Evolutionary conservation across 2,113 vertebrate genomes (phyloP).

Genomic region (Polyodon spathula): DNA sequence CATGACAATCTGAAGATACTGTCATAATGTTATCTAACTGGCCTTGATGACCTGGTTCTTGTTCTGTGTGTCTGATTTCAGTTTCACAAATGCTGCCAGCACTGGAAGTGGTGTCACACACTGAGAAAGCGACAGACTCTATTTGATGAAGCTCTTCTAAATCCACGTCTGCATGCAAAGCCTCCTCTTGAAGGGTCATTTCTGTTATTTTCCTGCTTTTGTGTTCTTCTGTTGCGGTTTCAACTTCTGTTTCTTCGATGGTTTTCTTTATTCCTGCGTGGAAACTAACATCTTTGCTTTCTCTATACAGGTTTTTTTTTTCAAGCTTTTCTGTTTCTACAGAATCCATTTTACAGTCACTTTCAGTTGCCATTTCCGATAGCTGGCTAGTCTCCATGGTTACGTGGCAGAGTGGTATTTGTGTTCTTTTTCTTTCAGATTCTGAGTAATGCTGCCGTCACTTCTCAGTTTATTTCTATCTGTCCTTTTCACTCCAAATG

Average conservation of each 20-base stretch:
- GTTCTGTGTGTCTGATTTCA: slow-evolving; percentile 34
- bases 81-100: slow-evolving; percentile 53
- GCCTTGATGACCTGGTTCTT: slow-evolving; percentile 33
- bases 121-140: slow-evolving; percentile 48
- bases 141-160: slow-evolving; percentile 49
- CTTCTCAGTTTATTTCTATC: slow-evolving; percentile 44
- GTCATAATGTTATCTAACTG: slow-evolving; percentile 20
- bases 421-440: slow-evolving; percentile 33
- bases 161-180: slow-evolving; percentile 28
- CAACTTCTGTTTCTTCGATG: slow-evolving; percentile 13
- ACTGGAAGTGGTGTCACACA: slow-evolving; percentile 53
- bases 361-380: slow-evolving; percentile 31
- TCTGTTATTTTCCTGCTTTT: slow-evolving; percentile 21
- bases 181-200: slow-evolving; percentile 30
- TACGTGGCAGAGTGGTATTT: slow-evolving; percentile 36
- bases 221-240: slow-evolving; percentile 15
- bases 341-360: slow-evolving; percentile 43
- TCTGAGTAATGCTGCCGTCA: slow-evolving; percentile 42
- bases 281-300: slow-evolving; percentile 31
- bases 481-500: slow-evolving; percentile 28
- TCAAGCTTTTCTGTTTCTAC: slow-evolving; percentile 36
- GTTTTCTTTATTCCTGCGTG: slow-evolving; percentile 24
- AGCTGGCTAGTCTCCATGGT: slow-evolving; percentile 62
- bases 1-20: slow-evolving; percentile 24
- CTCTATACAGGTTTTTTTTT: slow-evolving; percentile 22